Conservation (phyloP, 2,888 invertebrate genomes). For the Nemoura dubitans region DNA sequence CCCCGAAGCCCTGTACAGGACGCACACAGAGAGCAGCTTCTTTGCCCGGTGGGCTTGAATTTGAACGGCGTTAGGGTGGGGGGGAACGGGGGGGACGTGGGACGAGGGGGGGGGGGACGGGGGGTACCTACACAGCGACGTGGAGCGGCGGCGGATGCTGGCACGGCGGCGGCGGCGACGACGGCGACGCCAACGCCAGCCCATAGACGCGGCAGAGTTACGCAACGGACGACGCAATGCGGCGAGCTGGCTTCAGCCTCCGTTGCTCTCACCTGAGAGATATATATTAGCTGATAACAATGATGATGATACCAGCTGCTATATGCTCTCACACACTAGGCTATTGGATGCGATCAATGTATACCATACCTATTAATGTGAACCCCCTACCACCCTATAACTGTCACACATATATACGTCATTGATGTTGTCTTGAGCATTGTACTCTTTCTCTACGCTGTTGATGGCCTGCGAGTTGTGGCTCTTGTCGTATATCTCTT, state of each 20-base stretch:
- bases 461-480: conserved; percentile 1
- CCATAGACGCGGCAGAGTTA: neutral
- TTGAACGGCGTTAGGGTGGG: neutral
- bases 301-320: neutral
- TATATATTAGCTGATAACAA: neutral
- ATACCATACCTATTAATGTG: neutral
- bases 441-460: conserved; percentile 27
- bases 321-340: neutral
- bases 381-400: conserved; percentile 9
- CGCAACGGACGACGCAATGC: neutral
- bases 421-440: conserved; percentile 40
- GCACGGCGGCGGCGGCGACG: neutral
- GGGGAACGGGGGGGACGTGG: no score
- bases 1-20: neutral
- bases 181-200: neutral
- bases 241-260: neutral
- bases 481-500: conserved; percentile 42
- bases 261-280: neutral
- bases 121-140: neutral
- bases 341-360: neutral
- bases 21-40: neutral
- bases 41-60: neutral
- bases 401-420: neutral
- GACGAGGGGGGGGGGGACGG: neutral
- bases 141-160: neutral